These are phyloP conservation scores for Ptychoptera contaminata DNA, from an alignment of 2,888 invertebrate species.

Conservation along the genomic window DNA sequence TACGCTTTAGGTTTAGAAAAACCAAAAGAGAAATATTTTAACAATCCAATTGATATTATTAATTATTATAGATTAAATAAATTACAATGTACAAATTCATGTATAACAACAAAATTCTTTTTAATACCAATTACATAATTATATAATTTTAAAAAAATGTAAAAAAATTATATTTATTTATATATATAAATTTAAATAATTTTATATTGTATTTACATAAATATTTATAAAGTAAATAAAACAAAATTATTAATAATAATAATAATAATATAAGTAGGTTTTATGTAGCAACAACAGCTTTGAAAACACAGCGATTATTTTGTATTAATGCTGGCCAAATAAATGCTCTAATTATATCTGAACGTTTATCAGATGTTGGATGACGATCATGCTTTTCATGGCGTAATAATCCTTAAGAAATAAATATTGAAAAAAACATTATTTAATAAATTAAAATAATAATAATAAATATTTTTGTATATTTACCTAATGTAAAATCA, in stretches of 20 bases:
- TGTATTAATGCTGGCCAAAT: slow-evolving; percentile 79
- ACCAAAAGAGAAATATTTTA: slow-evolving; percentile 22
- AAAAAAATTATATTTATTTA: not conserved
- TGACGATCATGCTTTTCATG: slow-evolving; percentile 66
- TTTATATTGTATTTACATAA: slow-evolving; percentile 2
- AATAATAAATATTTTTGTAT: not conserved
- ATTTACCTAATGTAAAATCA: slow-evolving; percentile 47
- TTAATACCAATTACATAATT: slow-evolving; percentile 19
- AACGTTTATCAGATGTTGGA: slow-evolving; percentile 56
- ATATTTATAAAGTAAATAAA: not conserved
- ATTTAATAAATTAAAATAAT: slow-evolving; percentile 2
- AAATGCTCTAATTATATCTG: slow-evolving; percentile 61
- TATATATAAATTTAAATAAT: not conserved
- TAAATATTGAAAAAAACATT: slow-evolving; percentile 3
- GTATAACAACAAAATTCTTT: slow-evolving; percentile 19
- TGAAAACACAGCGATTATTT: slow-evolving; percentile 60
- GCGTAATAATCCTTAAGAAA: slow-evolving; percentile 42
- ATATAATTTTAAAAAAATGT: too few species aligned
- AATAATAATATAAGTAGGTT: not conserved
- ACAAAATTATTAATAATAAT: not conserved
- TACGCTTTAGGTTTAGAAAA: slow-evolving; percentile 26
- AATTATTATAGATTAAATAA: slow-evolving; percentile 24
- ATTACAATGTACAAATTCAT: slow-evolving; percentile 26
- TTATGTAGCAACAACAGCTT: slow-evolving; percentile 73
- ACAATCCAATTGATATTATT: slow-evolving; percentile 25